Conservation (phyloP, 2,113 vertebrate species). For the Clarias gariepinus region DNA sequence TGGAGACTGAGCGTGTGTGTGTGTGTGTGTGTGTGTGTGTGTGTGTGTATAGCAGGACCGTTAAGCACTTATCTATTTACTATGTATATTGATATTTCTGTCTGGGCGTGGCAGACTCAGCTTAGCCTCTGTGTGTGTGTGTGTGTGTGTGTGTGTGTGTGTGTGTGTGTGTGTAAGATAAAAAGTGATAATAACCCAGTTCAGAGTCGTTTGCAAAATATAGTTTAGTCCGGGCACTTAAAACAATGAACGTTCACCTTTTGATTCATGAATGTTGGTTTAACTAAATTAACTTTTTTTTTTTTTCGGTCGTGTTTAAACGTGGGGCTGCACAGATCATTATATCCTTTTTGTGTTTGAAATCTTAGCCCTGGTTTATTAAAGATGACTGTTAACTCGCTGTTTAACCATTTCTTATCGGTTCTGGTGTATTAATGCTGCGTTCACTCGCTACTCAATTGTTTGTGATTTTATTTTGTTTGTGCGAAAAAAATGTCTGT, state of each 20-base stretch:
- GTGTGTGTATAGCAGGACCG: slow-evolving; percentile 16
- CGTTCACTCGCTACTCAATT: not conserved
- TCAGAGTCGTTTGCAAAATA: slow-evolving; percentile 2
- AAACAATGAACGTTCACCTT: not conserved
- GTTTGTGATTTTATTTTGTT: not conserved
- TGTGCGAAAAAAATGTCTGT: not conserved
- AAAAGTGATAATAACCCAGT: slow-evolving; percentile 21
- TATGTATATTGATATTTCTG: slow-evolving; percentile 41
- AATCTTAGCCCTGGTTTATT: not conserved
- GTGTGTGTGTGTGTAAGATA: not conserved
- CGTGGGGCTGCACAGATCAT: not conserved
- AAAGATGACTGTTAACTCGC: not conserved
- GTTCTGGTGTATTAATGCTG: not conserved
- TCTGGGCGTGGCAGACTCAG: slow-evolving; percentile 33
- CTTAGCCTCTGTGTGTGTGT: slow-evolving; percentile 17
- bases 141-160: slow-evolving; percentile 33
- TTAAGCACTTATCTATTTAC: slow-evolving; percentile 49
- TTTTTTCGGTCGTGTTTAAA: not conserved
- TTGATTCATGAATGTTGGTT: not conserved
- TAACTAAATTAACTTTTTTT: not conserved
- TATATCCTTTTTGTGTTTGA: not conserved
- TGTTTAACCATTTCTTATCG: not conserved
- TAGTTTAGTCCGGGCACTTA: slow-evolving; percentile 4
- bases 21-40: slow-evolving; percentile 5
- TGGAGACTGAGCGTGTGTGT: slow-evolving; percentile 39